Evolutionary conservation across 92 coral and sea anemone species (phyloP), one percentile per base, ranked within the genome.

Genomic region (Muricea muricata): DNA sequence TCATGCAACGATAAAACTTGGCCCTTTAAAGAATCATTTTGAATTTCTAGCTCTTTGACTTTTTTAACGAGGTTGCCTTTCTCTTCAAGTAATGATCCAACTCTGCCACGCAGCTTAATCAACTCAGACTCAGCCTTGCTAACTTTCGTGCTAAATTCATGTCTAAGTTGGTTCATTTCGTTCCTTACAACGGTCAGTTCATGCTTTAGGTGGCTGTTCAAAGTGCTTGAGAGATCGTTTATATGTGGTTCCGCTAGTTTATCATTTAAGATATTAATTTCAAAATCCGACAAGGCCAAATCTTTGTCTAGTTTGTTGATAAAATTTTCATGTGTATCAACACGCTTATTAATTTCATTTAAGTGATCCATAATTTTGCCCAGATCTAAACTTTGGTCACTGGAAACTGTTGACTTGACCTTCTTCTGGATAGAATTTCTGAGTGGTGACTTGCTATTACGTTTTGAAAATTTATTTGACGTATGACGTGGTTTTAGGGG

Each of bases 171-270:
- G 3, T 65, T 65, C 7, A 30, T 30, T 30, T 65, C 21, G 9
- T 26, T 65, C 40, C 23, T 65, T 30, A 65, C 45, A 65, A 65
- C 45, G 40, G 40, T 30, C 23, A 65, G 73, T 31, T 65, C 73
- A 65, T 65, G 73, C 23, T 65, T 65, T 35, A 65, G 21, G n/a
- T 65, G 40, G 23, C 73, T 65, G 35, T 65, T 26, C 23, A 31
- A 17, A 35, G 39, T 30, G 17, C 23, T 30, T 65, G 73, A 26
- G 1, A 65, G 6, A 14, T 65, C 40, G 20, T 65, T 35, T 65
- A 14, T 1, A 30, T 30, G 3, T 65, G 11, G n/a, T 65, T 65
- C 73, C 20, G 17, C 17, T 25, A 35, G 25, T 55, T 10, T 30
- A 65, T 65, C 45, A 35, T 65, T 65, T 30, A 65, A 1, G 23